Conservation (phyloP, 2,888 invertebrate species). For the Hirtodrosophila alboralis region DNA sequence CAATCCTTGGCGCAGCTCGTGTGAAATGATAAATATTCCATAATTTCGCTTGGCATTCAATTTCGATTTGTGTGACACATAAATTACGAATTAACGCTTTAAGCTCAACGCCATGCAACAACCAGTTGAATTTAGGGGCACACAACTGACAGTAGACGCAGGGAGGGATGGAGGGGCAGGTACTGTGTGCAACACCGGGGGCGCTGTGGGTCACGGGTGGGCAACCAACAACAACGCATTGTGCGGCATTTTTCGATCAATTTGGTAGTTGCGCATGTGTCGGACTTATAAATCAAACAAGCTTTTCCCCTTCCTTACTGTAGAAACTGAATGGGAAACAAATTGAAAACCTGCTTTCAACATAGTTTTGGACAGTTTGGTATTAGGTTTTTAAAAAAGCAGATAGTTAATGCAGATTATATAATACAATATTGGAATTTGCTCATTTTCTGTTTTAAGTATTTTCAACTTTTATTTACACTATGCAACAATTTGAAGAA, state of each 20-base stretch:
- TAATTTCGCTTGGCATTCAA: slow-evolving; percentile 84
- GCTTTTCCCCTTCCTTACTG: neutral
- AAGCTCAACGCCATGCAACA: slow-evolving; percentile 72
- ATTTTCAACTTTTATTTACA: too few species aligned
- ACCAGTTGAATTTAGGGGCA: slow-evolving; percentile 6
- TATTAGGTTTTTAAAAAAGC: neutral
- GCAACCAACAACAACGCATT: slow-evolving; percentile 37
- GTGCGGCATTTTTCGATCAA: slow-evolving; percentile 49
- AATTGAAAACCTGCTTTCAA: slow-evolving; percentile 1
- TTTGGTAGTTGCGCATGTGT: slow-evolving; percentile 34
- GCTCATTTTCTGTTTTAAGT: too few species aligned
- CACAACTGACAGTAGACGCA: neutral
- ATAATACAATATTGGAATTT: neutral
- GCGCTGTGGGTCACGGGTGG: slow-evolving; percentile 50
- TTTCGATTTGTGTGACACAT: slow-evolving; percentile 84
- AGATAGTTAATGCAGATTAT: slow-evolving; percentile 1
- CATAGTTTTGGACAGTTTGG: slow-evolving; percentile 21
- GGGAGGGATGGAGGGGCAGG: neutral
- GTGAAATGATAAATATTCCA: slow-evolving; percentile 84
- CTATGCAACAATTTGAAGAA: too few species aligned
- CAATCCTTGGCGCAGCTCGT: slow-evolving; percentile 44
- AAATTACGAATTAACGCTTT: slow-evolving; percentile 85
- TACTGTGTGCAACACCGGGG: slow-evolving; percentile 18
- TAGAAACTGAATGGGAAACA: neutral
- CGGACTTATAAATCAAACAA: slow-evolving; percentile 40